phyloP scores from a whole-genome alignment of 2,797 vertebrate genomes.

The Sternarchorhynchus goeldii region DNA sequence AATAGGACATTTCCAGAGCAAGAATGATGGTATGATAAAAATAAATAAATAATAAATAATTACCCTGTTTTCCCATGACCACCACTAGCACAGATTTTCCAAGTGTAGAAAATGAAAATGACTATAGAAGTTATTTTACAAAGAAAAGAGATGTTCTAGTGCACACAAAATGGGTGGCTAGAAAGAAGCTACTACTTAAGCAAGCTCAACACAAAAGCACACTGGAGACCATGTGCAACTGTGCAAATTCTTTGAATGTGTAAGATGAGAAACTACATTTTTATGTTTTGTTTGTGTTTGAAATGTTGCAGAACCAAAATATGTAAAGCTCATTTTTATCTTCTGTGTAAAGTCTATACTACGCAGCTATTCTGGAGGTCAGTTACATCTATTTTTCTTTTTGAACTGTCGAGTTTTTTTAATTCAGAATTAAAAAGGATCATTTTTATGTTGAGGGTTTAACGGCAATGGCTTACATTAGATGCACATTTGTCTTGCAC shows the following conservation, averaged over 20 bases:
- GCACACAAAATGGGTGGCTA: background rate
- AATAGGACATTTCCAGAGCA: slow-evolving; percentile 32
- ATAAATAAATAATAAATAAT: slow-evolving; percentile 38
- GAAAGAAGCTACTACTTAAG: background rate
- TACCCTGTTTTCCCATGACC: background rate
- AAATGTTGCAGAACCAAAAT: no score
- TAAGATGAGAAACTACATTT: background rate
- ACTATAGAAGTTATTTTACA: slow-evolving; percentile 47
- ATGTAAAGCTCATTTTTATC: no score
- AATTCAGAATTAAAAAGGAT: no score
- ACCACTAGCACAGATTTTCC: background rate
- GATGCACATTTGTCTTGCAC: no score
- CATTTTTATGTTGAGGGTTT: no score
- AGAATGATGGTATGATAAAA: slow-evolving; percentile 13
- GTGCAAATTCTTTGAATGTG: background rate
- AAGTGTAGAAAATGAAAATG: slow-evolving; percentile 58
- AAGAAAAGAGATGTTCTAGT: slow-evolving; percentile 1
- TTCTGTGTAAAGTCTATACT: no score
- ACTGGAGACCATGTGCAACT: background rate
- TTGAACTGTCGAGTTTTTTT: no score
- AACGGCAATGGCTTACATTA: no score
- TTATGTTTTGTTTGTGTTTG: no score
- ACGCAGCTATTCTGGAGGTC: no score
- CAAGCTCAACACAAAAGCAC: background rate
- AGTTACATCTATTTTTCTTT: no score